Evolutionary conservation across 2,888 invertebrate genomes (phyloP).

Genomic region (Branchellion lobata): DNA sequence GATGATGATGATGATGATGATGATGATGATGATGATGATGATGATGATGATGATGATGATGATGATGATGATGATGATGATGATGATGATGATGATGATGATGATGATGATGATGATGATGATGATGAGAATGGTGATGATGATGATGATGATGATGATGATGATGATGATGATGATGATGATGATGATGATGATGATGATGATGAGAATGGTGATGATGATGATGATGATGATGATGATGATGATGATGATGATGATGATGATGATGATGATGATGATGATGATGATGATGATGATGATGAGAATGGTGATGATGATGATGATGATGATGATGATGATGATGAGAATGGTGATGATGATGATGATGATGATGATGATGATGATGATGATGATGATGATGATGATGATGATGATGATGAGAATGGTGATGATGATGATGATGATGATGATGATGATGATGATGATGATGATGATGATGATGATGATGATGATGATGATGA

Average conservation of each 20-base stretch:
- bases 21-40: slow-evolving; percentile 11
- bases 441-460: slow-evolving; percentile 23
- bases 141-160: slow-evolving; percentile 29
- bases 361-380: slow-evolving; percentile 19
- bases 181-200: slow-evolving; percentile 27
- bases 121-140: background rate
- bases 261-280: slow-evolving; percentile 2
- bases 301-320: slow-evolving; percentile 39
- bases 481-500: slow-evolving; percentile 34
- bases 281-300: slow-evolving; percentile 31
- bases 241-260: background rate
- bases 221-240: background rate
- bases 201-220: slow-evolving; percentile 20
- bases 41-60: background rate
- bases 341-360: slow-evolving; percentile 24
- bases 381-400: slow-evolving; percentile 45
- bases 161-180: slow-evolving; percentile 14
- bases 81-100: background rate
- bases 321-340: slow-evolving; percentile 33
- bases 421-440: slow-evolving; percentile 16
- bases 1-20: slow-evolving; percentile 20
- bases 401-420: slow-evolving; percentile 45
- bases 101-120: background rate
- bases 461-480: slow-evolving; percentile 7
- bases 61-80: background rate